Evolutionary conservation across 2,113 vertebrate genomes (phyloP).

Genomic region (Struthio camelus): DNA sequence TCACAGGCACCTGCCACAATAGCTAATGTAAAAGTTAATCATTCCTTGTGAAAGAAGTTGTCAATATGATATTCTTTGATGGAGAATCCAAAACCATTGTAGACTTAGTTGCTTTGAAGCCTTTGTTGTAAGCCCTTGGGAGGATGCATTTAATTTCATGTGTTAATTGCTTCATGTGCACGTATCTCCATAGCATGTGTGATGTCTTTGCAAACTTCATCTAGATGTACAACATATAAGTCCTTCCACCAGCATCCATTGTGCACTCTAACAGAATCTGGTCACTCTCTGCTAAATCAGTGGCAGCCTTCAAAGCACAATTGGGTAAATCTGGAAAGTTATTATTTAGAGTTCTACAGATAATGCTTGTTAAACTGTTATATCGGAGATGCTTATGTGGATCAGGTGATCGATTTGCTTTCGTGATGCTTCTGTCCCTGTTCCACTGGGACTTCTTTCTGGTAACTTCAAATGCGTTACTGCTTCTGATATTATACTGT

Average conservation of each 20-base stretch:
- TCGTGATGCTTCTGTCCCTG: neutral
- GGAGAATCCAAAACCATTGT: neutral
- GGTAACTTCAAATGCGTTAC: neutral
- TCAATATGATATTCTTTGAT: neutral
- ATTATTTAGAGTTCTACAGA: slow-evolving; percentile 48
- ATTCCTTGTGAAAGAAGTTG: neutral
- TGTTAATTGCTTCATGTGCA: neutral
- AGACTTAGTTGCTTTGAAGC: neutral
- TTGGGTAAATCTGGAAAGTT: slow-evolving; percentile 56
- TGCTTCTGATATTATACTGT: slow-evolving; percentile 31
- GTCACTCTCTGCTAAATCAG: slow-evolving; percentile 49
- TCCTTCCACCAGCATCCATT: neutral
- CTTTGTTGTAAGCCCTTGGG: neutral
- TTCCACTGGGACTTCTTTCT: slow-evolving; percentile 19
- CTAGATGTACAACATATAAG: neutral
- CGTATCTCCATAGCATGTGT: neutral
- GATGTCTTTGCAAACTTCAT: neutral
- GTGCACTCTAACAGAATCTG: slow-evolving; percentile 12
- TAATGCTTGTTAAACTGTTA: slow-evolving; percentile 62
- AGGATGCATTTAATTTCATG: neutral
- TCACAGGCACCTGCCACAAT: neutral
- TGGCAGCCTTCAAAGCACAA: slow-evolving; percentile 55
- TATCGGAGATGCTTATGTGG: slow-evolving; percentile 30
- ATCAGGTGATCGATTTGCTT: slow-evolving; percentile 34
- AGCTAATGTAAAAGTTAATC: neutral